Conservation (phyloP, 92 coral and sea anemone species). For the Pocillopora grandis region DNA sequence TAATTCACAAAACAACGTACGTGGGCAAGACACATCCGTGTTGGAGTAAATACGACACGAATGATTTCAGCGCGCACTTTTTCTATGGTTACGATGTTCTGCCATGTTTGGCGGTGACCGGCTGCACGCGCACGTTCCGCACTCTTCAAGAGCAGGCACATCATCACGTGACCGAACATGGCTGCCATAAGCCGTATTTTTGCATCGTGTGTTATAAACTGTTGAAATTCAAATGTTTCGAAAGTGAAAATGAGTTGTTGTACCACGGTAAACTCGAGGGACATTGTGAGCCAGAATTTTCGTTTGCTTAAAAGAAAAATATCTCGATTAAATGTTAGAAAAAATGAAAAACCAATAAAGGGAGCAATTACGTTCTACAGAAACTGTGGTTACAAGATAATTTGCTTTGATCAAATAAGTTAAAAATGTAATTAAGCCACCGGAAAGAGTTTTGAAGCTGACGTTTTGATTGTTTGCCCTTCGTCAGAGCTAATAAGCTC, state of each 20-base stretch:
- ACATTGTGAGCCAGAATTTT: constrained; percentile 88
- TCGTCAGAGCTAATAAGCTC: no score
- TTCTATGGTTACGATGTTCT: constrained; percentile 75
- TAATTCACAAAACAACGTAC: constrained; percentile 66
- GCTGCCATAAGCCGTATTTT: constrained; percentile 78
- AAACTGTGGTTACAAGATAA: no score
- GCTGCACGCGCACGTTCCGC: constrained; percentile 75
- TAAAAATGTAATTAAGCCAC: no score
- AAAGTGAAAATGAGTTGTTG: constrained; percentile 77
- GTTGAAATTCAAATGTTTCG: constrained; percentile 71
- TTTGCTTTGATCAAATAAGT: no score
- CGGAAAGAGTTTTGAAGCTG: no score
- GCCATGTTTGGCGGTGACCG: constrained; percentile 84
- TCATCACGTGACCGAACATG: constrained; percentile 91
- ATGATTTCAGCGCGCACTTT: constrained; percentile 75
- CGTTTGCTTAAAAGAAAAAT: constrained; percentile 40
- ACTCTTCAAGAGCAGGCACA: constrained; percentile 87
- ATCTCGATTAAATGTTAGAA: no score
- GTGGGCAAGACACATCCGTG: constrained; percentile 89
- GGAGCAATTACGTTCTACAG: no score
- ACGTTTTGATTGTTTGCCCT: no score
- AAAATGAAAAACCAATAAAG: not conserved
- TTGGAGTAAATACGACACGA: constrained; percentile 69
- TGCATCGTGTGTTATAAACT: constrained; percentile 81
- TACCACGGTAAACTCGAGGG: constrained; percentile 81